Evolutionary conservation across 2,888 invertebrate species (phyloP), one percentile per base, ranked within the genome.

Genomic region (Apoderus coryli): DNA sequence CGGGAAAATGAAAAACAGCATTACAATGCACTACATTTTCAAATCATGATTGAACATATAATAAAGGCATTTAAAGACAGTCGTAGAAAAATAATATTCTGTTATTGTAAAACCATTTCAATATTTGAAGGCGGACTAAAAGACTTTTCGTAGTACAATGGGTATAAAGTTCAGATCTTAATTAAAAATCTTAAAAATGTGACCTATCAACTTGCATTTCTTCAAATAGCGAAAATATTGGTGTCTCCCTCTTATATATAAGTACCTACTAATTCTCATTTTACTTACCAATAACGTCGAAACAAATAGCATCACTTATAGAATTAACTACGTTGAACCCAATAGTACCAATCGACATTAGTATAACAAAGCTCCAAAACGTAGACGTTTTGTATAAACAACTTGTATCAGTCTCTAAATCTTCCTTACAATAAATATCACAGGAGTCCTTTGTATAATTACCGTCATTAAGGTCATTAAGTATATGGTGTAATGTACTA

Each of bases 271-370:
- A 19, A 7, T 19, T 19, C n/a, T 6, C 19, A 6, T 19, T 6
- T 6, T 19, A 53, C 62, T 60, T 53, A 72, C 82, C 84, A 22
- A 92, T 63, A 13, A 85, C 71, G 55, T 89, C 84, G 49, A 89
- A 89, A 53, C 88, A 86, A 15, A 90, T 76, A 1, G 89, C 86
- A 56, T 92, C 92, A 22, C 82, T 80, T 22, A 90, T 76, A 26
- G 80, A 84, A 47, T 88, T 81, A 16, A 76, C 72, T 0, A 90
- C 86, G 52, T 84, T 85, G 49, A 77, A 85, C 3, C 78, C 76
- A 34, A 84, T 76, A 2, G 73, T 78, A 14, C 82, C 82, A 2
- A 78, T 39, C 24, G 76, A 74, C 64, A 80, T 71, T 12, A 81
- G 53, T 2, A 74, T 40, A 0, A 82, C 71, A 43, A 80, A 84